These are phyloP conservation scores for Taxidea taxus DNA, from an alignment of 2,113 vertebrate genomes.

Conservation along the genomic window DNA sequence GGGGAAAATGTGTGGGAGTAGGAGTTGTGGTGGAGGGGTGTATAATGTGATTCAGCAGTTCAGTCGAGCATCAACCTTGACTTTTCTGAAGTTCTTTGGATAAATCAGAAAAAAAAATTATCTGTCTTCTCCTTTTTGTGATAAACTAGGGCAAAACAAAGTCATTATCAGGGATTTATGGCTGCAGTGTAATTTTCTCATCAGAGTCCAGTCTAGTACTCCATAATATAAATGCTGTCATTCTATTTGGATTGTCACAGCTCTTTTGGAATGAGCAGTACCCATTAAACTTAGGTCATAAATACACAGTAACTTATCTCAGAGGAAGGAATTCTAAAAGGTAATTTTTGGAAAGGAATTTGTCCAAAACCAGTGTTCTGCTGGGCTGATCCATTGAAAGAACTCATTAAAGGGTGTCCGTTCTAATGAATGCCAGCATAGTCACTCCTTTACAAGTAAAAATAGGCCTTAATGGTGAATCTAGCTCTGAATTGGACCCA, in stretches of 20 bases:
- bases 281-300: conserved; percentile 40
- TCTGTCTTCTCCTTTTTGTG: not conserved
- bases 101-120: not conserved
- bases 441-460: conserved; percentile 44
- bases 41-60: not conserved
- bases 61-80: not conserved
- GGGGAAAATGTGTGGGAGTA: not conserved
- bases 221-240: conserved; percentile 26
- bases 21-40: not conserved
- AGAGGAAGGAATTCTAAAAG: conserved; percentile 15
- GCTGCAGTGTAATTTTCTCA: not conserved
- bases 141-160: conserved; percentile 26
- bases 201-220: not conserved
- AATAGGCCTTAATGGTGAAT: conserved; percentile 39
- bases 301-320: conserved; percentile 47
- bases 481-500: conserved; percentile 47
- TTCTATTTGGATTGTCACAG: conserved; percentile 15
- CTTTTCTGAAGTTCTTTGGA: not conserved
- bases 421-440: conserved; percentile 50
- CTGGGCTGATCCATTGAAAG: conserved; percentile 26
- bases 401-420: conserved; percentile 40
- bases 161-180: not conserved
- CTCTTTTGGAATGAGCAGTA: conserved; percentile 16
- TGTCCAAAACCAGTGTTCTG: conserved; percentile 20
- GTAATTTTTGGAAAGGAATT: conserved; percentile 39